Evolutionary conservation across 2,113 vertebrate genomes (phyloP), one percentile per base, ranked within the genome.

Genomic region (Emydocephalus ijimae): DNA sequence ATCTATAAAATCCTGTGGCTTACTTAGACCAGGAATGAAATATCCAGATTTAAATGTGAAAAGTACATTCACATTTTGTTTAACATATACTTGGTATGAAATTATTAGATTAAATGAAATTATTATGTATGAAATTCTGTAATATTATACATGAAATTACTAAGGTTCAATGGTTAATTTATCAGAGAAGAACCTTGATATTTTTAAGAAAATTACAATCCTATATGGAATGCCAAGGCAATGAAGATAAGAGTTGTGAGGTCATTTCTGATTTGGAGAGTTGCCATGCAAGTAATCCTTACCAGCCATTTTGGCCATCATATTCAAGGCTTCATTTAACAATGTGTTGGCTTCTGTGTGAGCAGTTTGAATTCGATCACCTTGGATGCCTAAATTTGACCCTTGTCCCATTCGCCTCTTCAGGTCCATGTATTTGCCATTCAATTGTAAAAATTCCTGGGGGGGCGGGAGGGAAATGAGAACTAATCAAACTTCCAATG

Each of bases 221-320:
- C 45, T 61, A 1, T 81, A 15, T 81, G 26, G 26, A 29, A 26
- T 12, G 34, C 39, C n/a, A 61, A 64, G 39, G 29, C 81, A 21
- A 12, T n/a, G 5, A 74, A 7, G 20, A 55, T 2, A 43, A 74
- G n/a, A n/a, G 0, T 10, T 43, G 21, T 74, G 48, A 69, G n/a
- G 21, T 74, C 21, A 43, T 15, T 54, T 89, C 45, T 57, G 34
- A 91, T 21, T 14, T 87, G 34, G 85, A 20, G 52, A 81, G 5
- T 15, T 64, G 39, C 29, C 18, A 57, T 57, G 20, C 50, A 61
- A 34, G 3, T 45, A 61, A 14, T 11, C 15, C 95, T 97, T 98
- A 99, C 99, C 98, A 96, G 95, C 94, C 94, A 99, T 98, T 95
- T 95, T 96, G 69, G 96, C 95, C 96, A 98, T 93, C 96, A 98